phyloP scores from a whole-genome alignment of 2,113 vertebrate genomes.

The Ammodytes marinus region DNA sequence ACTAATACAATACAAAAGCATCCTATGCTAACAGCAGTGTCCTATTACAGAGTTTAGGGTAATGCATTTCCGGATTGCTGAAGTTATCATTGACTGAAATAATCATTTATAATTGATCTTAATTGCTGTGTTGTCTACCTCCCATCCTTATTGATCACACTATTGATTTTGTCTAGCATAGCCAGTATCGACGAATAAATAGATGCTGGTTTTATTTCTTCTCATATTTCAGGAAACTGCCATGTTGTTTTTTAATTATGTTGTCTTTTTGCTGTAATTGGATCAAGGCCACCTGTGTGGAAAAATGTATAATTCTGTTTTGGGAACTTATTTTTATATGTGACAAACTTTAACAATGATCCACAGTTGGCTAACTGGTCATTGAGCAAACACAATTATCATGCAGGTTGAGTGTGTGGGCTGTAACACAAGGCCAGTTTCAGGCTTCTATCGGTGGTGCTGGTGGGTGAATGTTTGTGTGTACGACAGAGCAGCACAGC shows the following conservation, averaged over 20 bases:
- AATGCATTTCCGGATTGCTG: slow-evolving; percentile 16
- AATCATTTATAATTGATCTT: slow-evolving; percentile 57
- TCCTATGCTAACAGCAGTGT: not conserved
- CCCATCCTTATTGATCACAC: slow-evolving; percentile 41
- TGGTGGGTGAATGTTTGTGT: slow-evolving; percentile 54
- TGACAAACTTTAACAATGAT: not conserved
- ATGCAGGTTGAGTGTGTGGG: slow-evolving; percentile 18
- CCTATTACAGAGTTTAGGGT: not conserved
- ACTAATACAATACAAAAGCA: not conserved
- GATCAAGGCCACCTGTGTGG: slow-evolving; percentile 12
- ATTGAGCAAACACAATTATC: slow-evolving; percentile 50
- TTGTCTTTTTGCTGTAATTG: not conserved
- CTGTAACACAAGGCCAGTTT: slow-evolving; percentile 35
- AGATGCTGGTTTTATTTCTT: not conserved
- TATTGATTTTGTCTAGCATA: slow-evolving; percentile 43
- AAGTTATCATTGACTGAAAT: slow-evolving; percentile 28
- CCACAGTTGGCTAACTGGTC: slow-evolving; percentile 26
- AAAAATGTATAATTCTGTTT: slow-evolving; percentile 8
- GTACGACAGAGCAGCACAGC: slow-evolving; percentile 44
- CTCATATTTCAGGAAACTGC: not conserved
- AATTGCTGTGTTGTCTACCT: slow-evolving; percentile 43
- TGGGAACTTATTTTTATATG: not conserved
- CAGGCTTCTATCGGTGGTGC: slow-evolving; percentile 41
- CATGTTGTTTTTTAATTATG: not conserved
- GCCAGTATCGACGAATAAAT: not conserved